Percentiles rank a stretch among this genome's conserved stretches.
phyloP scores from a whole-genome alignment of 2,797 vertebrate genomes.

The Ctenosaura bakeri region DNA sequence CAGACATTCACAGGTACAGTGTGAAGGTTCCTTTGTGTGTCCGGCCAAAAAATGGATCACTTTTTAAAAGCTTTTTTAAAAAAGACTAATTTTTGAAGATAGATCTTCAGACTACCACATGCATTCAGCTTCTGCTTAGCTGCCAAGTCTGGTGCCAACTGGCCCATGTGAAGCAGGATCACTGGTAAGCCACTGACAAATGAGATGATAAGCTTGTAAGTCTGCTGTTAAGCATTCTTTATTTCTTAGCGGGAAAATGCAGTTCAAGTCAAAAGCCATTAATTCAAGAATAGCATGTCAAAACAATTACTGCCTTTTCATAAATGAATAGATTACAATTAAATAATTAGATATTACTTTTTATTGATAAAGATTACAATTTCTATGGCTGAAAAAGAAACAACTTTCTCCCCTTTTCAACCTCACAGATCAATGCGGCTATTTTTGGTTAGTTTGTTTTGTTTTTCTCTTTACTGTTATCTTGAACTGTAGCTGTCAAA shows the following conservation, averaged over 20 bases:
- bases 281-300: neutral
- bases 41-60: conserved; percentile 14
- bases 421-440: neutral
- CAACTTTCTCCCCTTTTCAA: neutral
- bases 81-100: conserved; percentile 27
- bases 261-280: neutral
- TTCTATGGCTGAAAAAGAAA: neutral
- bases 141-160: neutral
- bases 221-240: neutral
- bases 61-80: neutral
- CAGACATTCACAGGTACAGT: conserved; percentile 24
- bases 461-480: neutral
- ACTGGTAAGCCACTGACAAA: neutral
- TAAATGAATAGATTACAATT: neutral
- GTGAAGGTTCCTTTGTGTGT: conserved; percentile 21
- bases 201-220: neutral
- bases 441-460: neutral
- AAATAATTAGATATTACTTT: neutral
- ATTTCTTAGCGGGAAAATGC: neutral
- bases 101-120: conserved; percentile 3
- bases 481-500: neutral
- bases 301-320: neutral
- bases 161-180: neutral
- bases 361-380: neutral
- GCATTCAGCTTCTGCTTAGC: neutral